These are phyloP conservation scores for Sinocyclocheilus maitianheensis DNA, from an alignment of 2,113 vertebrate species.

Conservation along the genomic window DNA sequence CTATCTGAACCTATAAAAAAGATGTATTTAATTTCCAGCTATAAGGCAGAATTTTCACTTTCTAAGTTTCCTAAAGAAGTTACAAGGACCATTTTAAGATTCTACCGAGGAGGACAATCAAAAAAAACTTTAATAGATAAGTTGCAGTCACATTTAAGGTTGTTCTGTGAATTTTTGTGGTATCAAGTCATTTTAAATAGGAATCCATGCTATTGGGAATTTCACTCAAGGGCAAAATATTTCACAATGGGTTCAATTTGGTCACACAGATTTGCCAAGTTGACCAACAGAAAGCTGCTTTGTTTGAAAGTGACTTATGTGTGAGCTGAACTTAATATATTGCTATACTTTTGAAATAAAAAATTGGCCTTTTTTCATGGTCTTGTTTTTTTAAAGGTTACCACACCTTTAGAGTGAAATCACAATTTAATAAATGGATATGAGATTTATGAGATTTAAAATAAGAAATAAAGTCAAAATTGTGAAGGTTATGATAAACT, in stretches of 20 bases:
- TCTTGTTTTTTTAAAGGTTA: too few relatives aligned
- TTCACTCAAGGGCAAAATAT: background rate
- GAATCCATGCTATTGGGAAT: background rate
- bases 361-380: background rate
- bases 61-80: background rate
- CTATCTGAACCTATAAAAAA: slow-evolving; percentile 81
- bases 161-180: background rate
- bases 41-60: background rate
- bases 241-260: background rate
- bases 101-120: background rate
- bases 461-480: background rate
- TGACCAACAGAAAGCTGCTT: too few relatives aligned
- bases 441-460: background rate
- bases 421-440: background rate
- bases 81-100: background rate
- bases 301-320: too few relatives aligned
- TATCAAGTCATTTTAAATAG: too few relatives aligned
- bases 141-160: background rate
- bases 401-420: too few relatives aligned
- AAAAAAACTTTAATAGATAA: background rate
- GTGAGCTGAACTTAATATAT: background rate
- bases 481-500: background rate
- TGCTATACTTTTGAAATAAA: background rate
- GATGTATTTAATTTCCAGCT: background rate
- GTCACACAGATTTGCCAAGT: background rate